phyloP scores from a whole-genome alignment of 2,797 vertebrate species.

The Muscicapa comitata region DNA sequence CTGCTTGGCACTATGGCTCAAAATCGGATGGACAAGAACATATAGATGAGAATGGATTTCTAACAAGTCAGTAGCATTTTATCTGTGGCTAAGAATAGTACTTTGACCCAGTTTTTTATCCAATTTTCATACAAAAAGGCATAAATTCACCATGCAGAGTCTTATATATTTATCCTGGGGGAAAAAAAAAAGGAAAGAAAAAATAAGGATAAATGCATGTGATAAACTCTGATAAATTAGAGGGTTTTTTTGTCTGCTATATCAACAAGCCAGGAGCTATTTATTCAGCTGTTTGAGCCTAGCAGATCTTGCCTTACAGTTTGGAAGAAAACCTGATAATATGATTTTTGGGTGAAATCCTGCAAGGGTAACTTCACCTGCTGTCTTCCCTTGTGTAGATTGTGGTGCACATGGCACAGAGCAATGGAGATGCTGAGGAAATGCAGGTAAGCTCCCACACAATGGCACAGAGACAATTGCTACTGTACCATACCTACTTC shows the following conservation, averaged over 20 bases:
- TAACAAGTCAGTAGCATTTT: neutral
- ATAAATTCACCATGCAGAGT: neutral
- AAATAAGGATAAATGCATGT: neutral
- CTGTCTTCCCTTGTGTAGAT: neutral
- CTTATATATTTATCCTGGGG: neutral
- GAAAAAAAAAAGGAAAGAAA: neutral
- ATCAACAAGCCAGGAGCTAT: slow-evolving; percentile 28
- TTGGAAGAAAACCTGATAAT: neutral
- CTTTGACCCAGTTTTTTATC: slow-evolving; percentile 4
- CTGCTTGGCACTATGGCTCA: neutral
- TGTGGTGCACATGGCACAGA: neutral
- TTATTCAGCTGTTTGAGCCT: slow-evolving; percentile 43
- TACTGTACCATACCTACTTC: slow-evolving; percentile 29
- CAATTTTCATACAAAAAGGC: slow-evolving; percentile 11
- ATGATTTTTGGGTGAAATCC: neutral
- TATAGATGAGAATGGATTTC: neutral
- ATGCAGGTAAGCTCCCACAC: neutral
- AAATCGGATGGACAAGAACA: neutral
- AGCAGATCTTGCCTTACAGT: neutral
- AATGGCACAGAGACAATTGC: neutral
- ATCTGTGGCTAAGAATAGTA: neutral
- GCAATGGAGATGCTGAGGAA: neutral
- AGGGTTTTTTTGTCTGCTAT: neutral
- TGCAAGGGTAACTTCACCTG: neutral
- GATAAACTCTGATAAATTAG: slow-evolving; percentile 26